A percentile compares a stretch with the other conserved stretches of the same genome.
phyloP scores from a whole-genome alignment of 2,113 vertebrate species.

The Carassius auratus region DNA sequence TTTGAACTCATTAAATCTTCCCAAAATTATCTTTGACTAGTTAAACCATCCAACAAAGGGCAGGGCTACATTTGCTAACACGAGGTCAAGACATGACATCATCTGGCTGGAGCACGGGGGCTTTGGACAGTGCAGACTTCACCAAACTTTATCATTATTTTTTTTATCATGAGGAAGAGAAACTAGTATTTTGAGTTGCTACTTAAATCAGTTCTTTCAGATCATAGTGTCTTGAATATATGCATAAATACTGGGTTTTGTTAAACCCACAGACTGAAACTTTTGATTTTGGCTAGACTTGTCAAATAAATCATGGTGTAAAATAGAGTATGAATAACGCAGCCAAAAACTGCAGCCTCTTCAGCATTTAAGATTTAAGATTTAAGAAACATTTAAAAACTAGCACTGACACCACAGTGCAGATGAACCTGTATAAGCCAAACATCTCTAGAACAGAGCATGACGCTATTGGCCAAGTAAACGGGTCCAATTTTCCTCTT shows the following conservation, averaged over 20 bases:
- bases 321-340: not conserved
- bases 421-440: conserved; percentile 9
- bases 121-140: conserved; percentile 15
- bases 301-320: not conserved
- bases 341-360: not conserved
- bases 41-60: conserved; percentile 31
- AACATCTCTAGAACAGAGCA: not conserved
- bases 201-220: conserved; percentile 4
- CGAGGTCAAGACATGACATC: conserved; percentile 59
- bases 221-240: not conserved
- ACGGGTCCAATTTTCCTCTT: not conserved
- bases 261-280: not conserved
- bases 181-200: not conserved
- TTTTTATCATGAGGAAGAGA: not conserved
- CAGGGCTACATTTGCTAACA: conserved; percentile 54
- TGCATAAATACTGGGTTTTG: conserved; percentile 1
- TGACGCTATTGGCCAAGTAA: conserved; percentile 1
- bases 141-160: not conserved
- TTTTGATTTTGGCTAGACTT: not conserved
- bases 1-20: conserved; percentile 9
- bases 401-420: conserved; percentile 10
- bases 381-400: conserved; percentile 16
- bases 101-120: conserved; percentile 47
- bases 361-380: not conserved
- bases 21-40: conserved; percentile 43